Percentiles rank a stretch among this genome's conserved stretches.
Conservation (phyloP, 1,140 invertebrate genomes). For the Brachionus angularis region DNA sequence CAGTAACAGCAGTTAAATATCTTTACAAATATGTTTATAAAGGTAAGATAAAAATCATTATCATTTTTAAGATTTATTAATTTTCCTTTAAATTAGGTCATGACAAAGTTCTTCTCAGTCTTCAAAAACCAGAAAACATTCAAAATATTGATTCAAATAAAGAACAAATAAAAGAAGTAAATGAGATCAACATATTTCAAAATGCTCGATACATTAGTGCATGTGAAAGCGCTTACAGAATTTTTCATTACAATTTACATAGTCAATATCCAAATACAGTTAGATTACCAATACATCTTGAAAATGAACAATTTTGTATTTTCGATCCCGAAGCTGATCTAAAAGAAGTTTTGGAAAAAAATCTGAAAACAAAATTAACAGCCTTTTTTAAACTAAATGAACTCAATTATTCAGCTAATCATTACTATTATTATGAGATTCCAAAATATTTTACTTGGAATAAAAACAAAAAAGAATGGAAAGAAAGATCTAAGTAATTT, state of each 20-base stretch:
- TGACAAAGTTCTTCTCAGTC: not conserved
- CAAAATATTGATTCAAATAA: not conserved
- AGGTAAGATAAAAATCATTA: conserved; percentile 48
- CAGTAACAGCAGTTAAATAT: conserved; percentile 47
- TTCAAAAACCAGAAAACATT: not conserved
- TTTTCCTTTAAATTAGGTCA: not conserved
- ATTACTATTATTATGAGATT: conserved; percentile 1
- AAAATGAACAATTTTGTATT: conserved; percentile 43
- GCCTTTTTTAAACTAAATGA: not conserved
- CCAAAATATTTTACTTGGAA: not conserved
- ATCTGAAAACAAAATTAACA: not conserved
- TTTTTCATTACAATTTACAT: conserved; percentile 38
- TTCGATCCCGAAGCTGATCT: not conserved
- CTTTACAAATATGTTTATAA: conserved; percentile 54
- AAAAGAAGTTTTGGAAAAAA: not conserved
- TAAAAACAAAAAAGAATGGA: not conserved
- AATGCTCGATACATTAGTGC: conserved; percentile 44
- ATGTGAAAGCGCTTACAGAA: conserved; percentile 16
- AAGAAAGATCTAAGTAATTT: not conserved
- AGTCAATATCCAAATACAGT: conserved; percentile 36
- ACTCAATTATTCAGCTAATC: not conserved
- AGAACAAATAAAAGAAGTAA: not conserved
- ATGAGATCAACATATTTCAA: conserved; percentile 46
- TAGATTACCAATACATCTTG: conserved; percentile 43
- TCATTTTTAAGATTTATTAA: conserved; percentile 5